Conservation (phyloP, 2,797 vertebrate genomes). For the Sebastes flavidus region DNA sequence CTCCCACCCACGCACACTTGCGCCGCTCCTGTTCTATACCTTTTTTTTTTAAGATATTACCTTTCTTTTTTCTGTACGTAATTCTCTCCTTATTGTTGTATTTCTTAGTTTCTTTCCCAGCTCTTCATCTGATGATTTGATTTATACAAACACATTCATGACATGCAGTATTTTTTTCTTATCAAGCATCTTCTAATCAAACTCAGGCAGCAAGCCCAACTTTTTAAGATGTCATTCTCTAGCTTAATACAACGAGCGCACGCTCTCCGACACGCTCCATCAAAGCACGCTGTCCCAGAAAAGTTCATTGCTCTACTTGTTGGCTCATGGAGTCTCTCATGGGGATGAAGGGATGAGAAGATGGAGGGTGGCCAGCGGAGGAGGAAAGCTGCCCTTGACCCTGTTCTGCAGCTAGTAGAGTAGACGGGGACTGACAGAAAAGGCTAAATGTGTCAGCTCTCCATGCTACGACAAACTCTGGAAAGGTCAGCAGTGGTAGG, state of each 20-base stretch:
- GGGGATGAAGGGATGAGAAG: constrained; percentile 56
- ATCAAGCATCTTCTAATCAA: constrained; percentile 8
- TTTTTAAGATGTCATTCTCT: constrained; percentile 18
- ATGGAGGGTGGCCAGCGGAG: constrained; percentile 56
- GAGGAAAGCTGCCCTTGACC: constrained; percentile 72
- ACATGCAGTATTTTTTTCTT: not conserved
- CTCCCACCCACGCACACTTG: not conserved
- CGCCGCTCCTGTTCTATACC: not conserved
- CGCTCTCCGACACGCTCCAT: constrained; percentile 8
- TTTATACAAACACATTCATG: not conserved
- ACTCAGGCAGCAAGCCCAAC: not conserved
- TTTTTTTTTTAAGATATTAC: not conserved
- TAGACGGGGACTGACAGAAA: constrained; percentile 21
- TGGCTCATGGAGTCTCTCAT: constrained; percentile 49
- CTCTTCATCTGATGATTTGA: not conserved
- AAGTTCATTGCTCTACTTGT: constrained; percentile 72
- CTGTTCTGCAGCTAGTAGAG: constrained; percentile 46
- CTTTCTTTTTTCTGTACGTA: not conserved
- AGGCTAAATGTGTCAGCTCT: constrained; percentile 45
- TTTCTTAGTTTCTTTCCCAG: not conserved
- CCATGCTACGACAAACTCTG: constrained; percentile 9
- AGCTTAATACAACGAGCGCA: not conserved
- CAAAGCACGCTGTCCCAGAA: constrained; percentile 70
- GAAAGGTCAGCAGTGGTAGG: constrained; percentile 43
- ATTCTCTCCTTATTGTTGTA: not conserved